Conservation (phyloP, 2,797 vertebrate species). For the Silurus aristotelis region DNA sequence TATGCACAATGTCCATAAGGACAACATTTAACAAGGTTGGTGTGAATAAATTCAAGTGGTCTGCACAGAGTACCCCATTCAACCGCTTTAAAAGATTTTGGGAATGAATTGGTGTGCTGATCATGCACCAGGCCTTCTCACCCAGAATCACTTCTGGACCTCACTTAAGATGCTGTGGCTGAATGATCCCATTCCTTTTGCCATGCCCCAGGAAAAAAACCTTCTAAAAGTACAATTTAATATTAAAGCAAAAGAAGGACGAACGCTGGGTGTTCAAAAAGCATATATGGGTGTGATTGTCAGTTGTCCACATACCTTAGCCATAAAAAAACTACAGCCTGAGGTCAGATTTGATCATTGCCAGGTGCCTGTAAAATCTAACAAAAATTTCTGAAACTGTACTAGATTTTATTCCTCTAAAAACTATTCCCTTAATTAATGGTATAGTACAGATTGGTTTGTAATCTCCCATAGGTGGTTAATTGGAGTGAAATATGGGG, state of each 20-base stretch:
- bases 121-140: too few relatives aligned
- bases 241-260: too few relatives aligned
- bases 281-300: background rate
- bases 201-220: too few relatives aligned
- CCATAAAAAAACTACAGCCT: background rate
- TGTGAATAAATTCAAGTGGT: background rate
- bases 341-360: background rate
- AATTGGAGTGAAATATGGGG: background rate
- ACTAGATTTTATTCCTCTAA: background rate
- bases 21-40: background rate
- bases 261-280: background rate
- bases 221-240: too few relatives aligned
- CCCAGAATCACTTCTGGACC: too few relatives aligned
- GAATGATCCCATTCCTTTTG: too few relatives aligned
- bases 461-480: background rate
- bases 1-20: background rate
- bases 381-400: background rate
- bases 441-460: background rate
- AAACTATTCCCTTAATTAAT: background rate
- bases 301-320: background rate
- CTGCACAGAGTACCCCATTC: background rate
- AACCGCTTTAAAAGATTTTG: background rate
- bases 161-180: too few relatives aligned
- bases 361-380: background rate
- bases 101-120: background rate